Conservation (phyloP, 2,888 invertebrate genomes). For the Toxonevra muliebris region DNA sequence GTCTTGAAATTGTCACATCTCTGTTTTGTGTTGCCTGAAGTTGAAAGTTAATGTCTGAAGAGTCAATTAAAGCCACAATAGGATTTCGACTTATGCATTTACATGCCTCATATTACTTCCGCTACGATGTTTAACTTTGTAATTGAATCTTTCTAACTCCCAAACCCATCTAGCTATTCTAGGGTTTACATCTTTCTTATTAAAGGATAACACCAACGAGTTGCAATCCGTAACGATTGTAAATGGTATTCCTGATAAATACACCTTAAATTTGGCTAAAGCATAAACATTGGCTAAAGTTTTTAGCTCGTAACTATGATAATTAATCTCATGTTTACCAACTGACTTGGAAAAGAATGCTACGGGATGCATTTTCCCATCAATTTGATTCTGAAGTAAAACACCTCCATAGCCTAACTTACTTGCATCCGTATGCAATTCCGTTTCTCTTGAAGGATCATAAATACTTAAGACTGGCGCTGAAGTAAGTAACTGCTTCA, state of each 20-base stretch:
- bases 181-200: background rate
- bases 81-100: slow-evolving; percentile 5
- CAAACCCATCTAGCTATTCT: background rate
- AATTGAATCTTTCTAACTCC: background rate
- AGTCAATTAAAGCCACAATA: background rate
- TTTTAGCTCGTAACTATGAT: slow-evolving; percentile 2
- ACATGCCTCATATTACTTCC: slow-evolving; percentile 10
- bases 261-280: slow-evolving; percentile 54
- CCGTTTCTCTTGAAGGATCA: no score
- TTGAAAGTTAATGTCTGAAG: background rate
- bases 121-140: background rate
- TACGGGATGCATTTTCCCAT: no score
- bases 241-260: slow-evolving; percentile 6
- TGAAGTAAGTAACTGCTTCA: no score
- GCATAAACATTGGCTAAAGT: background rate
- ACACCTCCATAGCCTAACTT: no score
- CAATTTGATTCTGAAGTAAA: no score
- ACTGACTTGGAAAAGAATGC: no score
- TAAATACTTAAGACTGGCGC: no score
- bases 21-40: slow-evolving; percentile 2
- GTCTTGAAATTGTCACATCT: background rate
- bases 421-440: no score
- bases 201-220: background rate
- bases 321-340: no score
- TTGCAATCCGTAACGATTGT: background rate